Evolutionary conservation across 2,797 vertebrate genomes (phyloP).

Genomic region (Artibeus lituratus): DNA sequence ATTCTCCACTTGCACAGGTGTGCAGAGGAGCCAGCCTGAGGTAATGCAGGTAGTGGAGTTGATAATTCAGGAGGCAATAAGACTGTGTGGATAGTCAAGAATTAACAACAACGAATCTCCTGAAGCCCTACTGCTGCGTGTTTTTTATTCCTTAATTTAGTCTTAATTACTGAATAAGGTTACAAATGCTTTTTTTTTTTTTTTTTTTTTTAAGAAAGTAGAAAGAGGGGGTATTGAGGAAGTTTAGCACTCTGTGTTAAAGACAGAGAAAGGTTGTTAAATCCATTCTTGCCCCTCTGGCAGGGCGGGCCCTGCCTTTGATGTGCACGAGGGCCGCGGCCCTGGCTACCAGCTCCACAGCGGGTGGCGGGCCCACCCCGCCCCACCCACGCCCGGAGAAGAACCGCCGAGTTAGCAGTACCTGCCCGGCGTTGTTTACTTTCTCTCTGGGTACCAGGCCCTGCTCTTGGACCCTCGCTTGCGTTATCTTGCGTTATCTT

Average conservation of each 20-base stretch:
- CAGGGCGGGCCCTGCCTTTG: not conserved
- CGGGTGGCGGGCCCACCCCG: not conserved
- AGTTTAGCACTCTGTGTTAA: not conserved
- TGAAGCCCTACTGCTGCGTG: not conserved
- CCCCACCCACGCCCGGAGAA: not conserved
- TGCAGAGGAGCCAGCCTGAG: not conserved
- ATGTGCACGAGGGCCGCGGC: not conserved
- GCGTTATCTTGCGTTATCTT: not conserved
- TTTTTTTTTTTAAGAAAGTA: not conserved
- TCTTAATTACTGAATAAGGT: not conserved
- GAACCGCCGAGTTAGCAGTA: accelerated
- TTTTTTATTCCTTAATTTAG: not conserved
- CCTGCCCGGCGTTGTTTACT: not conserved
- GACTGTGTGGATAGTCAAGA: not conserved
- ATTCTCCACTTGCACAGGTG: not conserved
- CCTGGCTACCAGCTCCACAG: not conserved
- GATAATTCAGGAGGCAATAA: not conserved
- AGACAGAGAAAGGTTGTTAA: not conserved
- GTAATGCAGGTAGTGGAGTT: not conserved
- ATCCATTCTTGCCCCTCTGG: not conserved
- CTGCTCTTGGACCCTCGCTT: not conserved
- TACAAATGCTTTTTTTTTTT: not conserved
- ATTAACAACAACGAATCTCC: not conserved
- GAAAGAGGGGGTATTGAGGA: not conserved
- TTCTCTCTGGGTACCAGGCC: not conserved